A percentile compares a stretch with the other conserved stretches of the same genome.
phyloP scores from a whole-genome alignment of 2,888 invertebrate species.

The Proisotoma minuta region DNA sequence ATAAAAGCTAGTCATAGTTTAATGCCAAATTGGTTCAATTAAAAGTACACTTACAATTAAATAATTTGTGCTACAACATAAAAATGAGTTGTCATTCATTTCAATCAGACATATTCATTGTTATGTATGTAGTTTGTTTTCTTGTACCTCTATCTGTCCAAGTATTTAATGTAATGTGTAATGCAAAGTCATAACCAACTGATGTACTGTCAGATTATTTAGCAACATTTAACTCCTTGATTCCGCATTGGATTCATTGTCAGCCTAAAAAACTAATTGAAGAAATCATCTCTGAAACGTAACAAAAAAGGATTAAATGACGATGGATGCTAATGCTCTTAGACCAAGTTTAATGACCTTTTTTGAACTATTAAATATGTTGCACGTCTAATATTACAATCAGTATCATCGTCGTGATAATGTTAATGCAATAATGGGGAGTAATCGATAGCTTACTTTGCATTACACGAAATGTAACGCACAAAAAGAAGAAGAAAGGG shows the following conservation, averaged over 20 bases:
- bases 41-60: too few species aligned
- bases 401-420: slow-evolving; percentile 22
- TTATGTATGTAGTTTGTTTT: too few species aligned
- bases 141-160: too few species aligned
- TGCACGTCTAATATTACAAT: slow-evolving; percentile 14
- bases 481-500: background rate
- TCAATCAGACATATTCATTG: too few species aligned
- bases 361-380: slow-evolving; percentile 9
- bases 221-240: background rate
- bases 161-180: too few species aligned
- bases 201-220: background rate
- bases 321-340: slow-evolving; percentile 7
- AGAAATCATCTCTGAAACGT: slow-evolving; percentile 28
- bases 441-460: background rate
- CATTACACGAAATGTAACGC: slow-evolving; percentile 8
- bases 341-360: slow-evolving; percentile 27
- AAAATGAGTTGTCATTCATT: too few species aligned
- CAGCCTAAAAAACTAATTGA: slow-evolving; percentile 26
- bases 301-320: slow-evolving; percentile 23
- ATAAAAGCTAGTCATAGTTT: too few species aligned
- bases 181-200: background rate
- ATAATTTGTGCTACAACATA: too few species aligned
- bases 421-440: background rate
- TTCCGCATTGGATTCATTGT: background rate
- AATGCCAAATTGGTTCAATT: too few species aligned